A percentile compares a stretch with the other conserved stretches of the same genome.
These are phyloP conservation scores for Zapornia atra DNA, from an alignment of 2,113 vertebrate species.

Conservation along the genomic window DNA sequence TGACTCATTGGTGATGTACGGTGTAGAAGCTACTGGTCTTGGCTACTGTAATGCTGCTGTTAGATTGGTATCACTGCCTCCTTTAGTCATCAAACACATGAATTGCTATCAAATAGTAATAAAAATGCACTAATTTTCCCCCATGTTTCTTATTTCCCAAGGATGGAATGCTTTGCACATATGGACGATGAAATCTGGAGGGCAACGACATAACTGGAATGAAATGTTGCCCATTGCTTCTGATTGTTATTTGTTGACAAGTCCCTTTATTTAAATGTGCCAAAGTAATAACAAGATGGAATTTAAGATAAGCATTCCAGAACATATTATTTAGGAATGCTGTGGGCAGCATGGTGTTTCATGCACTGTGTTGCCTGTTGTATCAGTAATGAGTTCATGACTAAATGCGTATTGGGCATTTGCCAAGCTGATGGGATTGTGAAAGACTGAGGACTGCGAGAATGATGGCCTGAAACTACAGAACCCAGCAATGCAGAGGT, in stretches of 20 bases:
- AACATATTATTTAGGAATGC: conserved; percentile 68
- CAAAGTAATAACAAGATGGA: conserved; percentile 61
- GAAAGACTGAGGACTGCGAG: conserved; percentile 37
- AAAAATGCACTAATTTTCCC: background rate
- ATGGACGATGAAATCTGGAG: background rate
- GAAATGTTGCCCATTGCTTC: conserved; percentile 11
- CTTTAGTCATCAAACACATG: background rate
- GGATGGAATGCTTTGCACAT: background rate
- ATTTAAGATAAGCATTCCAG: conserved; percentile 73
- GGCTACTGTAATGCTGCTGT: background rate
- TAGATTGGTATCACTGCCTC: background rate
- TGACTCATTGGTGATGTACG: background rate
- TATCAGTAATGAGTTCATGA: conserved; percentile 75
- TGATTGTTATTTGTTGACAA: conserved; percentile 68
- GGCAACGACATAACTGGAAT: conserved; percentile 12
- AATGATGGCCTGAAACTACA: conserved; percentile 45
- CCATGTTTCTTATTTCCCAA: background rate
- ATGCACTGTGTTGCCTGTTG: conserved; percentile 61
- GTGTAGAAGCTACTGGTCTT: background rate
- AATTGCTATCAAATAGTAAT: background rate
- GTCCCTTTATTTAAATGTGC: conserved; percentile 52
- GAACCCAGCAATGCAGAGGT: conserved; percentile 7
- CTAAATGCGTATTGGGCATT: conserved; percentile 59
- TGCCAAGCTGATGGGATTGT: conserved; percentile 64
- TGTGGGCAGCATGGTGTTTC: conserved; percentile 64